Evolutionary conservation across 2,888 invertebrate genomes (phyloP), one percentile per base, ranked within the genome.

Genomic region (Frankliniella fusca): DNA sequence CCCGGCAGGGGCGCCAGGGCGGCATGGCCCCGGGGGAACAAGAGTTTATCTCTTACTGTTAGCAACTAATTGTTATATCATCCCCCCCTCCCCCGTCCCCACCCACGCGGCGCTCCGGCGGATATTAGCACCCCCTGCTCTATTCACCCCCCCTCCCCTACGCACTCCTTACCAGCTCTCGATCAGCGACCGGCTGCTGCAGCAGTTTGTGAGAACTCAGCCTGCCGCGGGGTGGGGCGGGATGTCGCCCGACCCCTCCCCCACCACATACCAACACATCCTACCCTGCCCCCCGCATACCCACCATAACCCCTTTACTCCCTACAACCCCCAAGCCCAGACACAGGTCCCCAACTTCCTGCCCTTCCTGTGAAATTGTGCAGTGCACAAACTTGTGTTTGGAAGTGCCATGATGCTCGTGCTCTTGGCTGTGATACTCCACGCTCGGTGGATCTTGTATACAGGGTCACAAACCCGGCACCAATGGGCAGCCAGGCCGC

Each of bases 21-120:
- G 70, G 70, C 23, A 12, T 0, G 23, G 23, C 27, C 9, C 5
- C 12, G 70, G 70, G 23, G 70, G 70, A 70, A 23, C 70, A 27
- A 27, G 70, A 76, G 23, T 70, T 70, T 70, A 70, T 70, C 70
- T 70, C 70, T 70, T 70, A 70, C 70, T 76, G 70, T 76, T 76
- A 27, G 70, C 10, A 76, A 76, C 70, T 76, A 76, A 76, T 76
- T 76, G 70, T 76, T 76, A 27, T 27, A 76, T 76, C 27, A 23
- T 27, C 70, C 70, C 0, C 3, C 54, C 54, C 54, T 18, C 7
- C 54, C 54, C 9, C 70, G 70, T 11, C 70, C 23, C 23, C 23
- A 23, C 70, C 70, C 23, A 5, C 65, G n/a, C 70, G 11, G 61
- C 61, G 18, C 61, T 11, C 18, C 15, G 61, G 61, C 27, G 70